Evolutionary conservation across 2,113 vertebrate genomes (phyloP).

Genomic region (Pseudorectes ferrugineus): DNA sequence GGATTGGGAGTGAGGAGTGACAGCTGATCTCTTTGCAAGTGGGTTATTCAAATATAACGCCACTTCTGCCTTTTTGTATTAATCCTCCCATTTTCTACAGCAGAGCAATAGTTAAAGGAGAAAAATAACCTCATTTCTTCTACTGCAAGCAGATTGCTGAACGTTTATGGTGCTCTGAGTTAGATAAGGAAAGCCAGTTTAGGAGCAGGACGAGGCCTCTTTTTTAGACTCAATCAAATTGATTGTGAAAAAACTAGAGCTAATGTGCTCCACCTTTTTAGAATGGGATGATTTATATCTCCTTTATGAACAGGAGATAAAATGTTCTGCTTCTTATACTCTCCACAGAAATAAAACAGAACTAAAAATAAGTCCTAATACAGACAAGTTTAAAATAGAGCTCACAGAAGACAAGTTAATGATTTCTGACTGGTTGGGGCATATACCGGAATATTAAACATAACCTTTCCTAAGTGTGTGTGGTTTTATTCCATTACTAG

Average conservation of each 20-base stretch:
- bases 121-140: neutral
- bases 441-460: neutral
- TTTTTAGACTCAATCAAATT: neutral
- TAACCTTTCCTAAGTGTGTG: conserved; percentile 11
- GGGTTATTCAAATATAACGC: neutral
- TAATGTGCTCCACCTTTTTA: conserved; percentile 39
- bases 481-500: neutral
- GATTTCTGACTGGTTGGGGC: conserved; percentile 27
- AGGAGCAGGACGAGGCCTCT: neutral
- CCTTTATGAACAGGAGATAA: conserved; percentile 41
- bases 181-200: neutral
- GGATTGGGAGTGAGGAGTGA: neutral
- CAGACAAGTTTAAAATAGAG: conserved; percentile 51
- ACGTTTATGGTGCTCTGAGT: neutral
- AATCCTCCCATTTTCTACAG: neutral
- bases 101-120: neutral
- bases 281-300: conserved; percentile 51
- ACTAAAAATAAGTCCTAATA: conserved; percentile 35
- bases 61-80: neutral
- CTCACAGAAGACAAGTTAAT: conserved; percentile 34
- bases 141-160: neutral
- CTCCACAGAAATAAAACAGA: conserved; percentile 37
- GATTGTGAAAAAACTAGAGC: neutral
- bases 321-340: conserved; percentile 37
- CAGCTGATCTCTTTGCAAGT: neutral